A percentile compares a stretch with the other conserved stretches of the same genome.
Conservation (phyloP, 35 echinoderm and acorn worm species). For the Holothuria glaberrima region DNA sequence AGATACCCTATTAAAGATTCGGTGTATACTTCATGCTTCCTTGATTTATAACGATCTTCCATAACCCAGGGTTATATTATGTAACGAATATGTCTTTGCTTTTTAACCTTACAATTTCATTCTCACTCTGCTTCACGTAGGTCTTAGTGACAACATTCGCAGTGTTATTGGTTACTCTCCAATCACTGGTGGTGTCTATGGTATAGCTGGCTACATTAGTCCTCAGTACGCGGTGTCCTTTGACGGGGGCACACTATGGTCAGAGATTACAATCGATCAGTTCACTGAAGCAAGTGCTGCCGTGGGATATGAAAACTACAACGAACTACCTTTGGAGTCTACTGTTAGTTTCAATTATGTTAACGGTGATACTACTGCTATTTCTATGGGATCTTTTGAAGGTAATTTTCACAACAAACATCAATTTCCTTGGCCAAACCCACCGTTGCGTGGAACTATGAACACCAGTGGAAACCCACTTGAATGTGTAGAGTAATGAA, state of each 20-base stretch:
- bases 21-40: too few species aligned
- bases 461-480: not conserved
- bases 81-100: too few species aligned
- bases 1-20: too few species aligned
- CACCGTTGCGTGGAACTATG: too few species aligned
- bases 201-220: not conserved
- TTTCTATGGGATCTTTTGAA: not conserved
- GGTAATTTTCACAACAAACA: too few species aligned
- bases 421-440: too few species aligned
- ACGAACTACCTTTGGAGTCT: not conserved
- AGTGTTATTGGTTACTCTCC: constrained; percentile 12
- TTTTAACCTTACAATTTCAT: too few species aligned
- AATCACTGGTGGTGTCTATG: not conserved
- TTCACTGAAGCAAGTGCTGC: not conserved
- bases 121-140: not conserved
- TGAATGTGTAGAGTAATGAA: too few species aligned
- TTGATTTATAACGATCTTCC: too few species aligned
- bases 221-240: not conserved
- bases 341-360: not conserved
- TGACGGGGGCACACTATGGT: not conserved
- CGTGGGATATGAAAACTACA: not conserved
- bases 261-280: not conserved
- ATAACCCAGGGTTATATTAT: too few species aligned
- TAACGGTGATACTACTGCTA: not conserved
- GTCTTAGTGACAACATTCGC: constrained; percentile 2